Evolutionary conservation across 2,888 invertebrate genomes (phyloP).

Genomic region (Andrena bicolor): DNA sequence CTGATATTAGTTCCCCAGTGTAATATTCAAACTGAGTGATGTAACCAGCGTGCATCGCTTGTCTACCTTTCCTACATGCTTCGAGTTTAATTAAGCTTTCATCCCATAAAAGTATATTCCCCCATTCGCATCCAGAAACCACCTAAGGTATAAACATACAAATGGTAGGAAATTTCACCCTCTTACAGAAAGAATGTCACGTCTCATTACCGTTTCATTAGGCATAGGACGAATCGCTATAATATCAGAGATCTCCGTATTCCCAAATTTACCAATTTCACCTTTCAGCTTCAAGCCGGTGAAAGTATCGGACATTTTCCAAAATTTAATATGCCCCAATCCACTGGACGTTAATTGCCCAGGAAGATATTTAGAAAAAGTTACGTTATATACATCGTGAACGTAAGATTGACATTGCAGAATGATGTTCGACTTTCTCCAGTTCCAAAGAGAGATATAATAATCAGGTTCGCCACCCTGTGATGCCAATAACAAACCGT

Average conservation of each 20-base stretch:
- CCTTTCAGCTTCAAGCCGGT: constrained; percentile 96
- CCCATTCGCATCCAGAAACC: constrained; percentile 95
- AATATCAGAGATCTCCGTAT: constrained; percentile 96
- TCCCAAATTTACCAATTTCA: constrained; percentile 95
- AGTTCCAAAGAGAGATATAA: constrained; percentile 95
- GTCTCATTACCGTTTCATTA: constrained; percentile 91
- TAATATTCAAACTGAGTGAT: constrained; percentile 88
- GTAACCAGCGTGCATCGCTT: constrained; percentile 91
- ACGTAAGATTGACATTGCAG: constrained; percentile 93
- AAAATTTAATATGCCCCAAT: constrained; percentile 93
- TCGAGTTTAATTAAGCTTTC: constrained; percentile 95
- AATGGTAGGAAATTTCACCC: neutral
- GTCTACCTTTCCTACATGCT: constrained; percentile 90
- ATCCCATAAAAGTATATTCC: constrained; percentile 96
- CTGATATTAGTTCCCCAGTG: constrained; percentile 86
- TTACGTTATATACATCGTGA: constrained; percentile 91
- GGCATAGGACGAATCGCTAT: constrained; percentile 94
- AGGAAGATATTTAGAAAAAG: constrained; percentile 93
- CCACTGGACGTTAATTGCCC: constrained; percentile 93
- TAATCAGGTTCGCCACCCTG: constrained; percentile 95
- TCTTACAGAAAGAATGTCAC: neutral
- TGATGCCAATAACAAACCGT: constrained; percentile 92
- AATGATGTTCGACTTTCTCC: constrained; percentile 91
- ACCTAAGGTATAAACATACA: constrained; percentile 86
- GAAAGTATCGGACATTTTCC: constrained; percentile 97